Evolutionary conservation across 2,888 invertebrate species (phyloP), one percentile per base, ranked within the genome.

Genomic region (Napeogenes sylphis): DNA sequence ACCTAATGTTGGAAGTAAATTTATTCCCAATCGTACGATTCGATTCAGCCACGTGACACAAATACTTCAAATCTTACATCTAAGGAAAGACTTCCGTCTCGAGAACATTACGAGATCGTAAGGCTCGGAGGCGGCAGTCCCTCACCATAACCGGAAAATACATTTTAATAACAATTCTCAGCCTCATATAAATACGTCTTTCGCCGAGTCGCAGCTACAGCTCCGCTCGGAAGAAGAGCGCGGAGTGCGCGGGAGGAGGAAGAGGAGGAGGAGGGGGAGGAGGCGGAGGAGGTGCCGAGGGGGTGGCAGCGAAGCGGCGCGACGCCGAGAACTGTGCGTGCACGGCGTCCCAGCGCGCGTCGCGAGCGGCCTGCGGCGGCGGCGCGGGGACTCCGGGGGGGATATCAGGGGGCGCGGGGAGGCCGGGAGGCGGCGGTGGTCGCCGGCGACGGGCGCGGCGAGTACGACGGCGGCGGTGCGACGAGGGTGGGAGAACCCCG

Each of bases 341-440:
- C 79, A 86, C 87, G 45, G 85, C 87, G 74, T 78, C 83, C 87
- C 86, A 87, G 60, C 79, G 84, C 58, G 79, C 74, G 71, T 80
- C 79, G 30, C 82, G 77, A 66, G 67, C 14, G 46, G 59, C 72
- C 32, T 76, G 75, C 64, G 61, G 64, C 54, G 45, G 61, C 60
- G 58, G 42, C 42, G 55, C 38, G 62, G 35, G 35, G 45, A 58
- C 58, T 54, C 61, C 57, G 61, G 42, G 55, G 32, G 32, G 58
- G 58, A 59, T 45, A 32, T 45, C 55, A 21, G 56, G 45, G 58
- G 64, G 55, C 62, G 59, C 60, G 58, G 77, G 65, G 67, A 13
- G 46, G 59, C 72, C 32, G 75, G 75, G 64, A 54, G 45, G 61
- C 60, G 58, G 42, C 38, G 55, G 21, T 21, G 21, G 21, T 21